These are phyloP conservation scores for Eristalinus aeneus DNA, from an alignment of 2,888 invertebrate genomes.

Conservation along the genomic window DNA sequence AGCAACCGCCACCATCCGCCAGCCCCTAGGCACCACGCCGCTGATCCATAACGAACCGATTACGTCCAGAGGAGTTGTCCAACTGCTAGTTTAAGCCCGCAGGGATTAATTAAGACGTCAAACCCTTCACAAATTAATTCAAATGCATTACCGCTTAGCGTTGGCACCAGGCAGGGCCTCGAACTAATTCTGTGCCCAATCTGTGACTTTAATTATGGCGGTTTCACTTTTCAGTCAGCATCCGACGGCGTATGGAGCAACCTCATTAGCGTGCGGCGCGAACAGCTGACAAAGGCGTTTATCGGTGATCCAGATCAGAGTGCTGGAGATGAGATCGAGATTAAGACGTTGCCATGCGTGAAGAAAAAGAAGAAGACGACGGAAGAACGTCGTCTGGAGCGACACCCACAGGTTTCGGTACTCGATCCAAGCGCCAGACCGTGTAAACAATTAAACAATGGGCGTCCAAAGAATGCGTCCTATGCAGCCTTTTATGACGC, in stretches of 20 bases:
- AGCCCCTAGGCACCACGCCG: background rate
- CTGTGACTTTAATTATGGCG: conserved; percentile 35
- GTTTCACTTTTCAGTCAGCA: conserved; percentile 41
- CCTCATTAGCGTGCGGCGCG: conserved; percentile 34
- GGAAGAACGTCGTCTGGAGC: background rate
- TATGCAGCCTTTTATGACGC: conserved; percentile 18
- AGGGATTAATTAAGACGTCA: conserved; percentile 37
- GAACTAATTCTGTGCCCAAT: conserved; percentile 33
- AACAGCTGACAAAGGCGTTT: conserved; percentile 13
- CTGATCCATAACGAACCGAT: conserved; percentile 41
- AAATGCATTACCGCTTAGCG: conserved; percentile 36
- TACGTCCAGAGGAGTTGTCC: conserved; percentile 37
- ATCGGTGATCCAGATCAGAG: conserved; percentile 28
- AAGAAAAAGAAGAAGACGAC: background rate
- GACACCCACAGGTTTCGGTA: conserved; percentile 43
- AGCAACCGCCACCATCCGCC: background rate
- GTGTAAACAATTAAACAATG: conserved; percentile 48
- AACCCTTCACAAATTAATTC: conserved; percentile 39
- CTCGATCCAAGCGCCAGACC: conserved; percentile 45
- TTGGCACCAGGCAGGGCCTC: background rate
- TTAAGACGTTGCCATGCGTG: conserved; percentile 26
- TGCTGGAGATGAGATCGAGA: conserved; percentile 5
- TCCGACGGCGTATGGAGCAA: conserved; percentile 44
- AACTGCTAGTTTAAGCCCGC: conserved; percentile 21
- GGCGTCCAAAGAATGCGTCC: conserved; percentile 32